phyloP scores from a whole-genome alignment of 1,140 invertebrate species.

The Ylistrum balloti region DNA sequence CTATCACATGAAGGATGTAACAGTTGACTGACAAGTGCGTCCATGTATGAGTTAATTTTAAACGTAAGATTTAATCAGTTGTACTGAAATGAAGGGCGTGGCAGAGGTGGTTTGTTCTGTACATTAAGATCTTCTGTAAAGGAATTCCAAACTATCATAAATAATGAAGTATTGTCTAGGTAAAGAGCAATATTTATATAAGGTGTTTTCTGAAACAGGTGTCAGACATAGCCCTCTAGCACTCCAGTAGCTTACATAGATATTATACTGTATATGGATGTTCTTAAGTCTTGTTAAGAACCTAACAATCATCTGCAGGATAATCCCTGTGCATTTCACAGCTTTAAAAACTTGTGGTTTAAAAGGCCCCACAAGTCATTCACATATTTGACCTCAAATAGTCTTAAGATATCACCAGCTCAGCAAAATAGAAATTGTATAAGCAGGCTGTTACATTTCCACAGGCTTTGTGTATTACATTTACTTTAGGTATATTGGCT shows the following conservation, averaged over 20 bases:
- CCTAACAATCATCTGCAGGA: conserved; percentile 3
- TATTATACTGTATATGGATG: background rate
- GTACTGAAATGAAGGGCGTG: background rate
- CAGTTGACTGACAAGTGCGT: background rate
- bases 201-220: background rate
- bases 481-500: background rate
- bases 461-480: background rate
- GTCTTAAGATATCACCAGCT: background rate
- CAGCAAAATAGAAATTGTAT: conserved; percentile 28
- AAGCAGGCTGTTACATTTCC: conserved; percentile 22
- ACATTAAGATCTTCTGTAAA: background rate
- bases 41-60: background rate
- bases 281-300: background rate
- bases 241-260: background rate
- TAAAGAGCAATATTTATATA: background rate
- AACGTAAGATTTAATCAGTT: background rate
- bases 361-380: background rate
- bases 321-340: conserved; percentile 11
- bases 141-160: background rate
- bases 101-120: background rate
- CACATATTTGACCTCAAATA: conserved; percentile 9
- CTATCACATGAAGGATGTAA: background rate
- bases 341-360: background rate
- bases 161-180: background rate
- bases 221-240: background rate